Conservation (phyloP, 2,888 invertebrate genomes). For the Stegana nigrithorax region DNA sequence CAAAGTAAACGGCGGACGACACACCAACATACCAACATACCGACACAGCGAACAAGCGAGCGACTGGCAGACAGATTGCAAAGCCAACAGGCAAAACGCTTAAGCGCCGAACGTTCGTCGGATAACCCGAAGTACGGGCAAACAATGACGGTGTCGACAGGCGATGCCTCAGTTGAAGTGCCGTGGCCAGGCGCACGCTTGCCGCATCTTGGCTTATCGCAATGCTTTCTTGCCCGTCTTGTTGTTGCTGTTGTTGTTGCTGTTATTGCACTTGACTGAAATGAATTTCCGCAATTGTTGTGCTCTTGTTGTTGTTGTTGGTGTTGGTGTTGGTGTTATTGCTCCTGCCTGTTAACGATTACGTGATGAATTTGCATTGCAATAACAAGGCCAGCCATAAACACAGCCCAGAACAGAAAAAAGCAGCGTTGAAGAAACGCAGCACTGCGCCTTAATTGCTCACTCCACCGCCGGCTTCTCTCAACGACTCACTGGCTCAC, state of each 20-base stretch:
- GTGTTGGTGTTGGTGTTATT: slow-evolving; percentile 17
- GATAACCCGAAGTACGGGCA: slow-evolving; percentile 10
- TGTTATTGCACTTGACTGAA: slow-evolving; percentile 22
- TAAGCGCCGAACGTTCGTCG: slow-evolving; percentile 4
- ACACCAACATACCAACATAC: not conserved
- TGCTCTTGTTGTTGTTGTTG: slow-evolving; percentile 2
- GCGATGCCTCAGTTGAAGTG: slow-evolving; percentile 18
- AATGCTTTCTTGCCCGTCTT: not conserved
- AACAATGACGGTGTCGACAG: slow-evolving; percentile 13
- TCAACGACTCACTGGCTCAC: too few relatives aligned
- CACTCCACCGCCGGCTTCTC: too few relatives aligned
- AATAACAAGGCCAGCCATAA: slow-evolving; percentile 35
- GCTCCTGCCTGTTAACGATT: slow-evolving; percentile 38
- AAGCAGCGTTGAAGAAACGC: not conserved
- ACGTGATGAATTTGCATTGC: slow-evolving; percentile 56
- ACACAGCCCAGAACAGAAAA: slow-evolving; percentile 7
- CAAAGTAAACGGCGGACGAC: not conserved
- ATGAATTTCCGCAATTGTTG: slow-evolving; percentile 19
- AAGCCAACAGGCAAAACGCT: slow-evolving; percentile 5
- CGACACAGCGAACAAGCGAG: not conserved
- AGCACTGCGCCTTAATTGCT: not conserved
- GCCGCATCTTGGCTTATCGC: not conserved
- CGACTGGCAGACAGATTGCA: not conserved
- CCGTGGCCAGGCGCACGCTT: slow-evolving; percentile 3
- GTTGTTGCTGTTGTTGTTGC: slow-evolving; percentile 14